Percentiles rank a stretch among this genome's conserved stretches.
Evolutionary conservation across 1,140 invertebrate genomes (phyloP).

Genomic region (Marisa cornuarietis): DNA sequence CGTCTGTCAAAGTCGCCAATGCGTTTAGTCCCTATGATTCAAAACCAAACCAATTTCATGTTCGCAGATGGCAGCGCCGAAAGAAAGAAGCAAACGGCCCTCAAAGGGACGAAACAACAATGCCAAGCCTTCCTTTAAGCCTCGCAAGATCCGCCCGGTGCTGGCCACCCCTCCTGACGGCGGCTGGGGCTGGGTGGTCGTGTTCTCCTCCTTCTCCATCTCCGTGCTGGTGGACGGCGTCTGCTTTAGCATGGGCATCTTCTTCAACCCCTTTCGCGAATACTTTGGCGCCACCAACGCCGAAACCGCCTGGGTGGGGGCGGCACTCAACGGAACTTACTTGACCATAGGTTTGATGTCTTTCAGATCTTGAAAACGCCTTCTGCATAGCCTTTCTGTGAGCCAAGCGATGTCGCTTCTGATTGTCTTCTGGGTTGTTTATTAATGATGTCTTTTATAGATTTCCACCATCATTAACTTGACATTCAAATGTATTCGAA

Average conservation of each 20-base stretch:
- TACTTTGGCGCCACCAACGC: constrained; percentile 84
- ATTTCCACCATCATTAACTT: no score
- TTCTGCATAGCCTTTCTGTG: no score
- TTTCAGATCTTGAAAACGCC: no score
- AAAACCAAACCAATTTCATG: not conserved
- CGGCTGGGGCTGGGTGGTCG: constrained; percentile 81
- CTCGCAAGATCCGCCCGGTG: not conserved
- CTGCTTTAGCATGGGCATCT: constrained; percentile 89
- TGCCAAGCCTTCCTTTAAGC: not conserved
- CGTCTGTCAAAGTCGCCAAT: not conserved
- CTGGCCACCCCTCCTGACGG: constrained; percentile 76
- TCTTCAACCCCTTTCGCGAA: constrained; percentile 87
- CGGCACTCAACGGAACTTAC: constrained; percentile 89
- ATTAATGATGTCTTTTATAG: no score
- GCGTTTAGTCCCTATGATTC: not conserved
- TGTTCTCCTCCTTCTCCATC: constrained; percentile 85
- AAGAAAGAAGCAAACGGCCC: not conserved
- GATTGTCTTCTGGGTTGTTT: no score
- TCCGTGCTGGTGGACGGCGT: constrained; percentile 93
- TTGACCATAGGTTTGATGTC: constrained; percentile 81
- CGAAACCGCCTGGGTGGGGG: constrained; percentile 91
- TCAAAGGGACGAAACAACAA: not conserved
- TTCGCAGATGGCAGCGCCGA: not conserved
- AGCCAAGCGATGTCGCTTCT: no score
- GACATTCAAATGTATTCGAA: no score